Evolutionary conservation across 2,797 vertebrate genomes (phyloP), one percentile per base, ranked within the genome.

Genomic region (Crotalus adamanteus): DNA sequence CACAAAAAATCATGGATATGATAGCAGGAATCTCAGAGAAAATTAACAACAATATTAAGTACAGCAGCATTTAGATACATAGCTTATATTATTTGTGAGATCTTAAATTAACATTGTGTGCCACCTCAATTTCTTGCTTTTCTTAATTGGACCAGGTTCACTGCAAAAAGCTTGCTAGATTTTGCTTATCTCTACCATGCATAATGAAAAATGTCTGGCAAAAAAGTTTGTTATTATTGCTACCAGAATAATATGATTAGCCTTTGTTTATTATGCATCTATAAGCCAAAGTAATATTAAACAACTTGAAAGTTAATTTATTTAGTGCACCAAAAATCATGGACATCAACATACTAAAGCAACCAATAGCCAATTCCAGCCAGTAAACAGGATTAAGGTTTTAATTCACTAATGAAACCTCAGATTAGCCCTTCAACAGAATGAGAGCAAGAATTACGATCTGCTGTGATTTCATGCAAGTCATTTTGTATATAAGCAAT

Each of bases 401-500:
- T 93, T 94, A 96, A 95, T 85, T 47, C 92, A 95, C 8, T 94
- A 94, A 94, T 94, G 87, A 94, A 96, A 91, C 87, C 47, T 95
- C 86, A 94, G 94, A 95, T 92, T 94, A 96, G 93, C 92, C 91
- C 90, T 94, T 91, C 92, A 86, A 93, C 90, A 42, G 93, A 95
- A 90, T 94, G 93, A 95, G 93, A 94, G 91, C 92, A 87, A 94
- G 0, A 91, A 95, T 95, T 95, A 93, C 93, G 42, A 87, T 89
- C 42, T 92, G 93, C 47, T 88, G 91, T 61, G 73, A 31, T 47
- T 87, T 94, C 73, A n/a, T 94, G 94, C 95, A 97, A 94, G 96
- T 97, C 97, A 96, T 93, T 95, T 92, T 92, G 83, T 94, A 96
- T 96, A 94, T 86, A 95, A 96, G 96, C 93, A 89, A 94, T 96